Evolutionary conservation across 2,113 vertebrate genomes (phyloP).

Genomic region (Alouatta palliata): DNA sequence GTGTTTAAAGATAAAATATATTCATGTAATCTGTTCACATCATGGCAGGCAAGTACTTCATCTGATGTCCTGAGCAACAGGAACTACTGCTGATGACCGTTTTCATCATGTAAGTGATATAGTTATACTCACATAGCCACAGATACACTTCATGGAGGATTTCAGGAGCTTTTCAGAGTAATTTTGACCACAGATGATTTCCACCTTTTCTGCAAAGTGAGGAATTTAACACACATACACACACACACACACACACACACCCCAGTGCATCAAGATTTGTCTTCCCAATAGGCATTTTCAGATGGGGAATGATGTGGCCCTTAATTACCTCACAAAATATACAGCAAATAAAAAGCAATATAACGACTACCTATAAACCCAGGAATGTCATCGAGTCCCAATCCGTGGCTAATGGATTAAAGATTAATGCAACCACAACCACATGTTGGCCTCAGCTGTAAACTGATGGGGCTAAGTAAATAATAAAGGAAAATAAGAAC

Average conservation of each 20-base stretch:
- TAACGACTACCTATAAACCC: background rate
- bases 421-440: background rate
- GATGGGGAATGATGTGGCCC: background rate
- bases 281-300: background rate
- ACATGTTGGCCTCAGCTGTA: background rate
- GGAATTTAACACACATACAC: background rate
- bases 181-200: background rate
- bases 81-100: background rate
- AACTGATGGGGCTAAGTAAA: background rate
- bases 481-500: conserved; percentile 10
- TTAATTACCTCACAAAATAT: conserved; percentile 2
- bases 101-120: background rate
- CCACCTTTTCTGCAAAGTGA: background rate
- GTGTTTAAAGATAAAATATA: background rate
- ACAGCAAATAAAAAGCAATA: conserved; percentile 7
- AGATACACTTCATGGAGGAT: accelerated
- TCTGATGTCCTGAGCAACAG: background rate
- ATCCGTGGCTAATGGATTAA: background rate
- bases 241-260: background rate
- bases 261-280: background rate
- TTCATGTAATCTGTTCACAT: background rate
- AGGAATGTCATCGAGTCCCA: background rate
- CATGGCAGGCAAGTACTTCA: background rate
- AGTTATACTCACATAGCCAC: background rate
- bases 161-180: background rate